These are phyloP conservation scores for Cylas formicarius DNA, from an alignment of 1,140 invertebrate genomes.

Conservation along the genomic window DNA sequence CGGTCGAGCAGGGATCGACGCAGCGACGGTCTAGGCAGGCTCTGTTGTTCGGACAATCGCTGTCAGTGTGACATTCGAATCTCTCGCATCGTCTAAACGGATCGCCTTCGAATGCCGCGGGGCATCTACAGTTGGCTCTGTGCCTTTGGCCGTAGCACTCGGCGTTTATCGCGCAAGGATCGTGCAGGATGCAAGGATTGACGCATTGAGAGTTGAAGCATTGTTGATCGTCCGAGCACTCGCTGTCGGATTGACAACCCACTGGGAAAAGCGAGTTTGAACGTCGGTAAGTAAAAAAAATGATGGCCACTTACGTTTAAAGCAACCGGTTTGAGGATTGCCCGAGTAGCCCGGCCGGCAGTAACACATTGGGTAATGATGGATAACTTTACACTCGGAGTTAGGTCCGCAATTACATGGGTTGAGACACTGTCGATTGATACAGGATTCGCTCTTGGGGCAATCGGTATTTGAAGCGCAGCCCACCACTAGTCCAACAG, in stretches of 20 bases:
- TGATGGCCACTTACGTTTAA: constrained; percentile 53
- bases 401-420: constrained; percentile 80
- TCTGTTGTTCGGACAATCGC: constrained; percentile 63
- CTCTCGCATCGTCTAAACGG: constrained; percentile 69
- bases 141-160: constrained; percentile 74
- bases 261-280: constrained; percentile 19
- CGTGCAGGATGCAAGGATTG: constrained; percentile 67
- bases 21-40: constrained; percentile 66
- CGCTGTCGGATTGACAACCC: constrained; percentile 66
- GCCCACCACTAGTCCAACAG: constrained; percentile 53
- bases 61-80: constrained; percentile 70
- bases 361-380: constrained; percentile 75
- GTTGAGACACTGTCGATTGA: constrained; percentile 67
- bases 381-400: constrained; percentile 67
- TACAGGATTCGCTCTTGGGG: constrained; percentile 67
- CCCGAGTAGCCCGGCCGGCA: constrained; percentile 73
- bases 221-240: constrained; percentile 67
- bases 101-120: constrained; percentile 62
- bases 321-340: constrained; percentile 73
- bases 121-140: constrained; percentile 67
- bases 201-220: constrained; percentile 77
- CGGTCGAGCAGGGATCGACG: constrained; percentile 62
- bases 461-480: constrained; percentile 76
- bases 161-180: constrained; percentile 73
- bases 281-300: neutral